A percentile compares a stretch with the other conserved stretches of the same genome.
Conservation (phyloP, 2,888 invertebrate species). For the Lasioglossum oenotherae region DNA sequence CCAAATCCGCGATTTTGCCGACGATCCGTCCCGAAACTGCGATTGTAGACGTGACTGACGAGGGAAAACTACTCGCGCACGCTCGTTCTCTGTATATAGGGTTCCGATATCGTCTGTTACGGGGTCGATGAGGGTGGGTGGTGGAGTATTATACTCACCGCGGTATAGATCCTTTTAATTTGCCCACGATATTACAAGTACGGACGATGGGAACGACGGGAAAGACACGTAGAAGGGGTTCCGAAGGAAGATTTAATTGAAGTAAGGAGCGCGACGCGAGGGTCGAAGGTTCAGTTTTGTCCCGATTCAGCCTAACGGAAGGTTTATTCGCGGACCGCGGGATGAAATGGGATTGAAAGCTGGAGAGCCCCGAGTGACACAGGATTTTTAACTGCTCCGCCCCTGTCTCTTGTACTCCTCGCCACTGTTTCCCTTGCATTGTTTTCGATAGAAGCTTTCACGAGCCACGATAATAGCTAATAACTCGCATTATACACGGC, state of each 20-base stretch:
- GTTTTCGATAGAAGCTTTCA: constrained; percentile 24
- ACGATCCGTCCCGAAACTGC: background rate
- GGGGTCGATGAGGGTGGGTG: background rate
- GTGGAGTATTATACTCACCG: background rate
- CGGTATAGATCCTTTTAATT: constrained; percentile 16
- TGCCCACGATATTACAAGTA: constrained; percentile 10
- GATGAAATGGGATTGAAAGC: constrained; percentile 58
- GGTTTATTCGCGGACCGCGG: constrained; percentile 17
- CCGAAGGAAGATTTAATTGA: constrained; percentile 41
- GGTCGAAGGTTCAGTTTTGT: constrained; percentile 21
- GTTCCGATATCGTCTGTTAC: background rate
- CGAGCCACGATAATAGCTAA: constrained; percentile 35
- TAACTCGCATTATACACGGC: constrained; percentile 36
- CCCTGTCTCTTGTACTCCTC: background rate
- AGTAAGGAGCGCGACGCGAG: constrained; percentile 36
- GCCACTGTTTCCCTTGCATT: constrained; percentile 6
- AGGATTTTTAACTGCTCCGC: constrained; percentile 37
- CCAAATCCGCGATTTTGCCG: background rate
- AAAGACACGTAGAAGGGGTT: background rate
- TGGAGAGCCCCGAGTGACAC: constrained; percentile 15
- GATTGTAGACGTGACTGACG: background rate
- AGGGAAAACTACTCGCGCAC: background rate
- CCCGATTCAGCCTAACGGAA: background rate
- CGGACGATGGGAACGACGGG: background rate
- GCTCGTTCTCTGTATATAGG: background rate